Base-by-base conservation (phyloP, 2,888 invertebrate species). In the Acrocyrtus sp. region DNA sequence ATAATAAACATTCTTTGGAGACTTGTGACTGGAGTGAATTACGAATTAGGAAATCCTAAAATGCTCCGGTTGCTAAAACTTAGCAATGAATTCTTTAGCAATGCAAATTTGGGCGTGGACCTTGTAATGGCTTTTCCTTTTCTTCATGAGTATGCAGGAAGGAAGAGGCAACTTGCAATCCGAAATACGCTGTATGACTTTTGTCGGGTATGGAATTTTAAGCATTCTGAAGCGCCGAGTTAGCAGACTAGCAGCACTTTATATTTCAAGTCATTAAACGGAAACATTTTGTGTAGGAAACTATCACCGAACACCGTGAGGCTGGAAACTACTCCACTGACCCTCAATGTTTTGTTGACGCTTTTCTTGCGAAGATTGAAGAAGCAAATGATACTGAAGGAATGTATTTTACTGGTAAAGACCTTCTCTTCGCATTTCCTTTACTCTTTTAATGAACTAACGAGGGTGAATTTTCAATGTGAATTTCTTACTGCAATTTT, bases 301-400 rank as follows among this genome's bases (percentile, higher is more conserved):
- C 22, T 1, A 21, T 56, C 2, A 21, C 12, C 2, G 43, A 62
- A 3, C 51, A 62, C 43, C 24, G 39, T 27, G 22, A 21, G 19
- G n/a, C 24, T n/a, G 41, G 41, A 4, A 21, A 8, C 1, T 51
- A 62, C 24, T 24, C 15, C 15, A 43, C 1, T 3, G 34, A 57
- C 21, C 56, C 47, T 0, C 4, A 66, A 10, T 66, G 34, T 19
- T 66, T 47, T 22, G n/a, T 66, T 22, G 66, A 66, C 17, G 56
- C 10, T 3, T 66, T 66, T 48, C 39, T 56, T 22, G 8, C 21
- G n/a, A 43, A 57, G 21, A 57, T 66, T 3, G 66, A 66, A 5
- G 27, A 66, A 10, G 39, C 4, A 2, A 12, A 2, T 6, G 12
- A 53, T 5, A 45, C 45, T 12, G 53, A 22, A 6, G 8, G 8